Conservation (phyloP, 2,797 vertebrate species). For the Enteromius trimaculatus region DNA sequence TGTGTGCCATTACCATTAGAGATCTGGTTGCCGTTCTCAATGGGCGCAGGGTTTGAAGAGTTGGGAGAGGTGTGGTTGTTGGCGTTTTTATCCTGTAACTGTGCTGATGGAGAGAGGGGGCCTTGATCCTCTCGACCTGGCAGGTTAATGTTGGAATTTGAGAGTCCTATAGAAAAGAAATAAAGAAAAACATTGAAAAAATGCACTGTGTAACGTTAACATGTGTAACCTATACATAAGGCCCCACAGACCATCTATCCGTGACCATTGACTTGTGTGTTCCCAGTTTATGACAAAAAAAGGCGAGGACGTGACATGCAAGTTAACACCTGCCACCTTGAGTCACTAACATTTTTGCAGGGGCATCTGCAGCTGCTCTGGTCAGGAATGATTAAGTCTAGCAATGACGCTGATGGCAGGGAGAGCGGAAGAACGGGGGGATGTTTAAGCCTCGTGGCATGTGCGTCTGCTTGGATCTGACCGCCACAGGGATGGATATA, state of each 20-base stretch:
- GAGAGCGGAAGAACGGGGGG: conserved; percentile 73
- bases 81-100: conserved; percentile 92
- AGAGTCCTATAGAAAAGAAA: conserved; percentile 75
- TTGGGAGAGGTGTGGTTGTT: conserved; percentile 85
- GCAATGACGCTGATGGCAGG: conserved; percentile 46
- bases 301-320: conserved; percentile 39
- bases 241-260: neutral
- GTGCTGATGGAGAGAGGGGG: conserved; percentile 78
- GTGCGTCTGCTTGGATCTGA: conserved; percentile 72
- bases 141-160: conserved; percentile 91
- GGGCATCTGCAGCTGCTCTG: conserved; percentile 50
- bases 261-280: neutral
- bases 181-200: neutral
- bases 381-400: conserved; percentile 37
- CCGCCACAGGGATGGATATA: conserved; percentile 61
- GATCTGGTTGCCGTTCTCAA: conserved; percentile 94
- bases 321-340: conserved; percentile 53
- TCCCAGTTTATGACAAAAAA: neutral
- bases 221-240: neutral
- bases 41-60: conserved; percentile 73
- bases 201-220: too few species aligned
- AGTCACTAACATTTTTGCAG: conserved; percentile 29
- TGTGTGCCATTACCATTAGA: conserved; percentile 84
- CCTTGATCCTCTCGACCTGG: conserved; percentile 83
- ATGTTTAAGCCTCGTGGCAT: conserved; percentile 74